Conservation (phyloP, 2,797 vertebrate genomes). For the Peromyscus melanophrys region DNA sequence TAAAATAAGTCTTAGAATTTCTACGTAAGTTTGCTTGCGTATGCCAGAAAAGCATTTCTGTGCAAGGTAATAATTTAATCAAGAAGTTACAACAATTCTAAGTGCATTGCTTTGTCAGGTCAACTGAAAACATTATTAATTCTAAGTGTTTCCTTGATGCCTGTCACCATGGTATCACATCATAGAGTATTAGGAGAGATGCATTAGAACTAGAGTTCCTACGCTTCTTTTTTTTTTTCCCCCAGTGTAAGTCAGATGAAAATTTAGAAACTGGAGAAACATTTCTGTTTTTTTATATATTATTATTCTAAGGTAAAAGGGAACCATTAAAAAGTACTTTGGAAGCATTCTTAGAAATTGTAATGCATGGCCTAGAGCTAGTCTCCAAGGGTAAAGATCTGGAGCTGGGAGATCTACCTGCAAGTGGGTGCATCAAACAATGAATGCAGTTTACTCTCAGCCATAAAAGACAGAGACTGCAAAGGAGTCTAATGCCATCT, state of each 20-base stretch:
- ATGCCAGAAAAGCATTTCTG: neutral
- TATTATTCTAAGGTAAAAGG: constrained; percentile 27
- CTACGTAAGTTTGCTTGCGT: constrained; percentile 51
- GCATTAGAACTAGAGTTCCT: constrained; percentile 32
- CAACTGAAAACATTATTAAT: constrained; percentile 75
- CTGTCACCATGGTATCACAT: constrained; percentile 68
- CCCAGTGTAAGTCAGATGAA: constrained; percentile 68
- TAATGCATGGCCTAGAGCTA: neutral
- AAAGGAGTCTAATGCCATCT: neutral
- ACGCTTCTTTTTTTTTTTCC: neutral
- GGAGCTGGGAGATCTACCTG: neutral
- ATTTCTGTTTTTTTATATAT: neutral
- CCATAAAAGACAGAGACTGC: constrained; percentile 19
- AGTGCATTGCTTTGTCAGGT: constrained; percentile 69
- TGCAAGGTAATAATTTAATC: constrained; percentile 65
- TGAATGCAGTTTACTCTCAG: neutral
- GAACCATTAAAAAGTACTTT: constrained; percentile 15
- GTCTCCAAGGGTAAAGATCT: neutral
- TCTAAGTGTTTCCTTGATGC: constrained; percentile 63
- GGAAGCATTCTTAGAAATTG: constrained; percentile 52
- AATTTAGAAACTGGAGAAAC: constrained; percentile 59
- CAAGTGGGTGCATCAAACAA: neutral
- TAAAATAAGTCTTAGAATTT: constrained; percentile 66
- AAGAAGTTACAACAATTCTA: constrained; percentile 71
- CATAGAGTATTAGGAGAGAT: constrained; percentile 57